phyloP scores from a whole-genome alignment of 2,888 invertebrate genomes.

The Acrobasis repandana region DNA sequence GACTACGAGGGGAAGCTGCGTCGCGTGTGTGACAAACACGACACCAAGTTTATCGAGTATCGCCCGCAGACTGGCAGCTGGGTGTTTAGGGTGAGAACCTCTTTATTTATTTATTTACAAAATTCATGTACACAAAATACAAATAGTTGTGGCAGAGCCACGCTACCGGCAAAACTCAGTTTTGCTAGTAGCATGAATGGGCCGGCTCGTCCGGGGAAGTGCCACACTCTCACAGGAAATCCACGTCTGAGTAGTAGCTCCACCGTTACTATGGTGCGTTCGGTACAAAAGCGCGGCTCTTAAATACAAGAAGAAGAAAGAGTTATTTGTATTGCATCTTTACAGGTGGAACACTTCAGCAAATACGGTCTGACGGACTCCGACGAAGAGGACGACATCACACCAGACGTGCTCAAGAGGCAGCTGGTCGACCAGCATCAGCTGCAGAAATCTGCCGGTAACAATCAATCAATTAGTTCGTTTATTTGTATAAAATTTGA shows the following conservation, averaged over 20 bases:
- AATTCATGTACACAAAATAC: too few species aligned
- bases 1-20: conserved; percentile 94
- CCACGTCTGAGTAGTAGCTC: too few species aligned
- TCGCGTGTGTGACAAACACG: conserved; percentile 92
- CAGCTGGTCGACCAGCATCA: conserved; percentile 54
- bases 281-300: too few species aligned
- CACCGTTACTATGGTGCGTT: too few species aligned
- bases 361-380: conserved; percentile 95
- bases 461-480: too few species aligned
- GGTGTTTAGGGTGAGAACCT: conserved; percentile 91
- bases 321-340: neutral
- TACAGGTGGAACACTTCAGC: conserved; percentile 94
- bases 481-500: too few species aligned
- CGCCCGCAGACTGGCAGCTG: conserved; percentile 97
- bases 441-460: conserved; percentile 57
- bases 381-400: conserved; percentile 89
- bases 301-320: too few species aligned
- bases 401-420: conserved; percentile 58
- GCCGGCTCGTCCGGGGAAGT: too few species aligned
- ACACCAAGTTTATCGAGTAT: conserved; percentile 96
- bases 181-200: too few species aligned
- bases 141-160: too few species aligned
- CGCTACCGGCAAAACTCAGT: too few species aligned
- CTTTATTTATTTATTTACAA: neutral
- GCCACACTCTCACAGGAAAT: too few species aligned